These are phyloP conservation scores for Coelinius sp. DNA, from an alignment of 2,888 invertebrate species.

Conservation along the genomic window DNA sequence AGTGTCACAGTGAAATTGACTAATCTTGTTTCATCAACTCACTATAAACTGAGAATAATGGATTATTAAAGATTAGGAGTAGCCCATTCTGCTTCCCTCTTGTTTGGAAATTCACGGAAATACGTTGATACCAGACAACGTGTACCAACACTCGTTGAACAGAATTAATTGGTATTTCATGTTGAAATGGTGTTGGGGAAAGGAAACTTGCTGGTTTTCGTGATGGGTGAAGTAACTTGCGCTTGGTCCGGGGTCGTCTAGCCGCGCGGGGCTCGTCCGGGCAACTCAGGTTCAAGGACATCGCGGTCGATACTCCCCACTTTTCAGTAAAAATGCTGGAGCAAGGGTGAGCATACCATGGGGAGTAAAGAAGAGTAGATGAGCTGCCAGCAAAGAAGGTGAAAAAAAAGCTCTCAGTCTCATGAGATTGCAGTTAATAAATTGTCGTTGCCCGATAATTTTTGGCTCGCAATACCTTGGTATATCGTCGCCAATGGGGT, in stretches of 20 bases:
- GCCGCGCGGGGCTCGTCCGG: slow-evolving; percentile 61
- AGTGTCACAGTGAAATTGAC: too few relatives aligned
- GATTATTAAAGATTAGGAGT: neutral
- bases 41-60: too few relatives aligned
- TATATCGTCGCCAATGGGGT: slow-evolving; percentile 5
- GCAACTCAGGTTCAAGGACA: slow-evolving; percentile 65
- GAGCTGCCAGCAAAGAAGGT: slow-evolving; percentile 26
- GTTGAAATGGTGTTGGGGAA: neutral
- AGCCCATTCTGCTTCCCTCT: too few relatives aligned
- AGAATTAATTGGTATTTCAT: slow-evolving; percentile 21
- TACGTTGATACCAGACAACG: neutral
- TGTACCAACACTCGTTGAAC: neutral
- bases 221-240: slow-evolving; percentile 49
- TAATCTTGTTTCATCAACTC: too few relatives aligned
- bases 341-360: slow-evolving; percentile 8
- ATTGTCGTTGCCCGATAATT: slow-evolving; percentile 30
- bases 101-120: neutral
- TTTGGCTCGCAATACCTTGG: slow-evolving; percentile 2
- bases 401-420: slow-evolving; percentile 25
- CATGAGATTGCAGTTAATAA: slow-evolving; percentile 32
- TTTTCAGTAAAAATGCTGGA: slow-evolving; percentile 16
- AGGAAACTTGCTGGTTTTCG: neutral
- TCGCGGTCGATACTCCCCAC: slow-evolving; percentile 62
- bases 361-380: neutral
- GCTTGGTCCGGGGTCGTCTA: slow-evolving; percentile 61